Conservation (phyloP, 2,888 invertebrate genomes). For the Thymelicus sylvestris region DNA sequence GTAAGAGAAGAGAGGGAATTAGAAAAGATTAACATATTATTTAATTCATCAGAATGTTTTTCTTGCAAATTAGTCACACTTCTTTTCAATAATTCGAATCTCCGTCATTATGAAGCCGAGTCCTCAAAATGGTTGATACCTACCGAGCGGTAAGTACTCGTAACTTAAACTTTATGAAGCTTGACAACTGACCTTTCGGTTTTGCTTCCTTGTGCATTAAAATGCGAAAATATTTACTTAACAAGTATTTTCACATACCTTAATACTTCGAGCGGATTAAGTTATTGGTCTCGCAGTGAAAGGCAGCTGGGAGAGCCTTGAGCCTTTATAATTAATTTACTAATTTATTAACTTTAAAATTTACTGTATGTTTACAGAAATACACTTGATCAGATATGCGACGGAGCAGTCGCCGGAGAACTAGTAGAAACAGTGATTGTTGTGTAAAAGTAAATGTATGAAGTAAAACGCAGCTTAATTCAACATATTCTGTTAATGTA, state of each 20-base stretch:
- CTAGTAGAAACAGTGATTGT: no score
- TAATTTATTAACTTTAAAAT: slow-evolving; percentile 12
- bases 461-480: background rate
- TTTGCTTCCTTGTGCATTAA: slow-evolving; percentile 30
- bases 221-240: slow-evolving; percentile 13
- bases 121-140: no score
- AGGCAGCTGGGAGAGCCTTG: slow-evolving; percentile 25
- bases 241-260: slow-evolving; percentile 18
- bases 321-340: background rate
- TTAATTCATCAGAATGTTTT: no score
- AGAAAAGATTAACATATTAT: no score
- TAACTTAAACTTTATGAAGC: slow-evolving; percentile 15
- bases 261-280: slow-evolving; percentile 15
- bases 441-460: background rate
- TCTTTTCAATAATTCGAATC: no score
- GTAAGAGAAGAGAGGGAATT: no score
- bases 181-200: slow-evolving; percentile 30
- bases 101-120: no score
- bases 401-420: background rate
- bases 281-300: slow-evolving; percentile 26
- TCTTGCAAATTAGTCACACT: no score
- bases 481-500: no score
- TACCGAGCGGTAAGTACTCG: background rate
- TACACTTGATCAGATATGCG: background rate
- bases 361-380: background rate